Conservation (phyloP, 1,140 invertebrate species). For the Dufourea novaeangliae region DNA sequence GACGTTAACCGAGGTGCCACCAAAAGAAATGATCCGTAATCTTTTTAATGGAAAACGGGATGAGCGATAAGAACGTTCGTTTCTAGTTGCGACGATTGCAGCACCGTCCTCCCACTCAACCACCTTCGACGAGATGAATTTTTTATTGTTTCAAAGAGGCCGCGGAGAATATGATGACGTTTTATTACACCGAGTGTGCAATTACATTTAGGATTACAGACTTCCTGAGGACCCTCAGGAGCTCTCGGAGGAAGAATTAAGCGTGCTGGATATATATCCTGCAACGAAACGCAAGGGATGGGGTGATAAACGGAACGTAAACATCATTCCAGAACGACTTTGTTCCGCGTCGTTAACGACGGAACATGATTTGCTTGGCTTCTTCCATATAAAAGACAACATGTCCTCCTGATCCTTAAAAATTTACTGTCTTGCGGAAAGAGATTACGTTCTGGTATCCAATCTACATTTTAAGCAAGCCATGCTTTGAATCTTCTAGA, state of each 20-base stretch:
- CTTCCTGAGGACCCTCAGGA: not conserved
- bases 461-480: not conserved
- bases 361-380: not conserved
- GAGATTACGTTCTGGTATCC: not conserved
- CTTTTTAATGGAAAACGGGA: conserved; percentile 1
- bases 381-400: not conserved
- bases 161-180: not conserved
- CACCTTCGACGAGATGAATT: not conserved
- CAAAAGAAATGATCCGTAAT: not conserved
- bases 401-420: not conserved
- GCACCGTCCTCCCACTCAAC: too few relatives aligned
- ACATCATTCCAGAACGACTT: not conserved
- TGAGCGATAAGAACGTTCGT: not conserved
- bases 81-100: not conserved
- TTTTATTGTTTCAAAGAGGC: not conserved
- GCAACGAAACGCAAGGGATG: not conserved
- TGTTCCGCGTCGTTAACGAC: not conserved
- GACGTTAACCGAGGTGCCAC: not conserved
- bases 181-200: conserved; percentile 25
- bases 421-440: not conserved
- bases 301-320: not conserved
- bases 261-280: not conserved
- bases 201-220: conserved; percentile 29
- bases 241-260: not conserved
- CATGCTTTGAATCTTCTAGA: not conserved